Base-by-base conservation (phyloP, 1,140 invertebrate species). In the Hesperophylax magnus region DNA sequence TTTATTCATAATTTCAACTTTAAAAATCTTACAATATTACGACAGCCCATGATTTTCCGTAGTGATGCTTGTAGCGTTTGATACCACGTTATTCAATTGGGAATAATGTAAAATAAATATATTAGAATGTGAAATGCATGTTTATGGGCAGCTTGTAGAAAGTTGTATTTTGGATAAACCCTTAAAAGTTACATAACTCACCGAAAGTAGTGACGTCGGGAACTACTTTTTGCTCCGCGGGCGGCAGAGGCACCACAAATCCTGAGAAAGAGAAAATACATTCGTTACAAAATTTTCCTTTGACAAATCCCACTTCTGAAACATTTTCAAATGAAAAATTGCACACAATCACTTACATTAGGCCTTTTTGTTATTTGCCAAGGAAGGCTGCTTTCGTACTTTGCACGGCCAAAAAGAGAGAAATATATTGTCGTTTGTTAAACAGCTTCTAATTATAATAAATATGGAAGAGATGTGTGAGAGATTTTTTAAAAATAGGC, bases 161-260 rank as follows among this genome's bases (percentile, higher is more conserved):
- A 53, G 67, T 71, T 71, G 39, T 75, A n/a, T 77, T 53, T 77
- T 15, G 56, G 75, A 52, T 53, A 77, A 77, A 39, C 56, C 58
- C 61, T 52, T 77, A 75, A 75, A 75, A 75, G 71, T 75, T 56
- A 53, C 22, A 54, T 56, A 31, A 82, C 79, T 83, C 67, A 83
- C 82, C 82, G 63, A 81, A 81, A 71, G 82, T 83, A 31, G 82
- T 81, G 31, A 79, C 79, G 61, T 83, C 82, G 22, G 75, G 71
- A 39, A 80, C 76, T 31, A 77, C 72, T 72, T 83, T 83, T 47
- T 81, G 76, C 61, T 83, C 82, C 31, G 82, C 52, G n/a, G 82
- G 79, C n/a, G 82, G 82, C 60, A 76, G 53, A n/a, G 82, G 82
- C 34, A 83, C 82, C 53, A 83, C 80, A 54, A 83, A 83, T 72